Base-by-base conservation (phyloP, 2,797 vertebrate species). In the Lycodopsis pacificus region DNA sequence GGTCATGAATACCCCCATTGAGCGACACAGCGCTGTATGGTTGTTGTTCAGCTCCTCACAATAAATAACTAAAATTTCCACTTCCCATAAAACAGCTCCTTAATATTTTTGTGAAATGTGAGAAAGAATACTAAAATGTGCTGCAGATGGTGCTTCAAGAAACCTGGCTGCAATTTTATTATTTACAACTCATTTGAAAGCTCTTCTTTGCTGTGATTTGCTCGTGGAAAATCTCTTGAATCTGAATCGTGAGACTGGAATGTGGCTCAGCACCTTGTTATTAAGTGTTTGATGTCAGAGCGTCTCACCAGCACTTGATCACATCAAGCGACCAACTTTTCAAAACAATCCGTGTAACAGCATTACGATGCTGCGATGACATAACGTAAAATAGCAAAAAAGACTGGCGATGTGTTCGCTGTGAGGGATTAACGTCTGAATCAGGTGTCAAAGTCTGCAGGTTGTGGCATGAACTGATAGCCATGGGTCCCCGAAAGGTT, bases 1-100 rank as follows among this genome's bases (percentile, higher is more conserved):
- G 70, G 67, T 87, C 79, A 72, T 32, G 20, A 61, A 85, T 62
- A 48, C 57, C 38, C 62, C 76, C 62, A 73, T 84, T 87, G 77
- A 89, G 56, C 53, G 36, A 71, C 61, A 36, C 58, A 63, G 73
- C 20, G 25, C 22, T 30, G 27, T 51, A 71, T 38, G 25, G 34
- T 34, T 36, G 19, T 48, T 49, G 11, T 32, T 58, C 15, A 77
- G 77, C 62, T 59, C 62, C 17, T 64, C 44, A 56, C 36, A 57
- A 40, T 56, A 25, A 46, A 80, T 62, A 64, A 72, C 20, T 25
- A 9, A 68, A 64, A 42, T 0, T 30, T 22, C 30, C 19, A 20
- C 22, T 67, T 65, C 17, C 40, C 20, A 27, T 68, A 32, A 76
- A 87, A 72, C 67, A 34, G 14, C 49, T 75, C 0, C 19, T 64